Evolutionary conservation across 2,797 vertebrate genomes (phyloP).

Genomic region (Lepus oiostolus): DNA sequence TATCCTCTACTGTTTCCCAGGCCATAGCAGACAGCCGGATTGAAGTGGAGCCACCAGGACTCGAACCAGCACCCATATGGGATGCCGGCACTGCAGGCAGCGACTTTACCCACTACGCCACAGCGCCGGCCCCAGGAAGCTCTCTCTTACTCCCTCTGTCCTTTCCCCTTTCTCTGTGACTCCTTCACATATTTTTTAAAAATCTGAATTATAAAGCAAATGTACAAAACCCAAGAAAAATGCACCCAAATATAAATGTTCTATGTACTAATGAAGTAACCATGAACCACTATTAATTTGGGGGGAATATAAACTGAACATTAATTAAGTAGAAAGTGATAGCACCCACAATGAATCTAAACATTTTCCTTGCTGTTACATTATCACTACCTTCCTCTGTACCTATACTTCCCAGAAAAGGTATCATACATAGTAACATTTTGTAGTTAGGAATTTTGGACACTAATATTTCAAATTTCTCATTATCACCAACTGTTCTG

Average conservation of each 20-base stretch:
- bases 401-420: constrained; percentile 43
- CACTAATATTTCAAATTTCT: constrained; percentile 28
- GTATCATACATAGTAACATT: constrained; percentile 42
- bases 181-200: neutral
- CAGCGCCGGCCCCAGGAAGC: too few species aligned
- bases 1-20: too few species aligned
- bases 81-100: too few species aligned
- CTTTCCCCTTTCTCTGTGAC: too few species aligned
- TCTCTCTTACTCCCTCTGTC: too few species aligned
- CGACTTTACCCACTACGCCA: too few species aligned
- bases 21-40: too few species aligned
- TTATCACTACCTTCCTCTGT: neutral
- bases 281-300: constrained; percentile 12
- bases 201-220: constrained; percentile 35
- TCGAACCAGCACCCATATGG: too few species aligned
- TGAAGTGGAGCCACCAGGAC: too few species aligned
- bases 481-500: constrained; percentile 7
- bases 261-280: neutral
- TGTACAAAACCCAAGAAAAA: constrained; percentile 34
- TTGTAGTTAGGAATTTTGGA: constrained; percentile 53
- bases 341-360: constrained; percentile 36
- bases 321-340: constrained; percentile 56
- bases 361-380: constrained; percentile 41
- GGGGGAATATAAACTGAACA: neutral
- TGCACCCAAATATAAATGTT: neutral